Base-by-base conservation (phyloP, 2,113 vertebrate genomes). In the Aix galericulata region DNA sequence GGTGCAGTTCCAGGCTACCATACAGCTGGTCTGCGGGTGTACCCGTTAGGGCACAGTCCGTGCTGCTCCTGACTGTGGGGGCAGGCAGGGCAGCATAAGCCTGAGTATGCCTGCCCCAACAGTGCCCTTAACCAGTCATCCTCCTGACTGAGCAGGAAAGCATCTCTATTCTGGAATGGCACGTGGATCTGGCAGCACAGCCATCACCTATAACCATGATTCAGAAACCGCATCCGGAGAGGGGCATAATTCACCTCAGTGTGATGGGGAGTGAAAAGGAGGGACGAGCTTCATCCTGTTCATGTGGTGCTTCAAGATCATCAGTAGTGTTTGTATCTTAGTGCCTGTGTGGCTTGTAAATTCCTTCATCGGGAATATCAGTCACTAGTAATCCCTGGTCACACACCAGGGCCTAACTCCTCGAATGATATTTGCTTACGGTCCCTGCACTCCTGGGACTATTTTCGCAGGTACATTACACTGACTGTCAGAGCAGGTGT, bases 31-130 rank as follows among this genome's bases (percentile, higher is more conserved):
- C 34, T 60, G n/a, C 48, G 34, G n/a, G 20, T 81, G 18, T 32
- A 27, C 18, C 17, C 15, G 2, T 4, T 5, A 27, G 26, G 62
- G 22, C 29, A 27, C 17, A 0, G 0, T 40, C 63, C 38, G 23
- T 31, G 26, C 71, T 62, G 44, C 82, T 82, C 62, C 55, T 38
- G 53, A 9, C 46, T 60, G 58, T 38, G 38, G 13, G 32, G 21
- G 8, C 32, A 27, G 31, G 50, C 44, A 48, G 26, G 38, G 15
- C 32, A 84, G 5, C 3, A 0, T 34, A 38, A 85, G 13, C 38
- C 46, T 8, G 53, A 72, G 16, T 56, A 44, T 64, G 17, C 60
- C 32, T 82, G 17, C 20, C 13, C 40, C 11, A 10, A 32, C 16
- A 75, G 36, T 13, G 23, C 31, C 22, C 32, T 64, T 89, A 69